phyloP scores from a whole-genome alignment of 1,140 invertebrate genomes.

The Ceratina australensis region DNA sequence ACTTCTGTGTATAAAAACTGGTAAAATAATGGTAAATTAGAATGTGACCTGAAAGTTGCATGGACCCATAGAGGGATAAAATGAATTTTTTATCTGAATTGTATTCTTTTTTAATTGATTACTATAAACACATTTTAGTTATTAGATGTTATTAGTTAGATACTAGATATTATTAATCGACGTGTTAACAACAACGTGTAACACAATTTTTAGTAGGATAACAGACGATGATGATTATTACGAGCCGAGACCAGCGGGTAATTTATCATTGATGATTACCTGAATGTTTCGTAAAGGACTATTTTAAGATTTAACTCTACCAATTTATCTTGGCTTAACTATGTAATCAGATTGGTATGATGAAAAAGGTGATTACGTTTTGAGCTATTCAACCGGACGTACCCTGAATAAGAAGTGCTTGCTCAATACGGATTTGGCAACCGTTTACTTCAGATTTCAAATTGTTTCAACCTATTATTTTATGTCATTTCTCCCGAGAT shows the following conservation, averaged over 20 bases:
- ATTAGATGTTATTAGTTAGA: no score
- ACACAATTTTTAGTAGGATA: neutral
- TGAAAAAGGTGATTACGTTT: neutral
- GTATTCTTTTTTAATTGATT: neutral
- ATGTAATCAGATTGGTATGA: neutral
- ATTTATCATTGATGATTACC: constrained; percentile 1
- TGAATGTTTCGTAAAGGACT: neutral
- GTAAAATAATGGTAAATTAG: no score
- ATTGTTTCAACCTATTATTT: neutral
- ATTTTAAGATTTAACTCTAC: neutral
- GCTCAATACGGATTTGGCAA: neutral
- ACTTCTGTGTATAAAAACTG: no score
- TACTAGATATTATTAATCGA: neutral
- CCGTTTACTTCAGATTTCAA: neutral
- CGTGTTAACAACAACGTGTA: neutral
- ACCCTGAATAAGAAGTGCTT: no score
- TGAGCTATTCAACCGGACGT: neutral
- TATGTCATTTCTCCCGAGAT: no score
- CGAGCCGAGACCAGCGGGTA: neutral
- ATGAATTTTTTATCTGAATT: no score
- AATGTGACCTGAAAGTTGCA: no score
- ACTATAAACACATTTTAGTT: no score
- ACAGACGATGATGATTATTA: neutral
- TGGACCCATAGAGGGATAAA: no score
- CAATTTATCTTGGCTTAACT: constrained; percentile 1